These are phyloP conservation scores for Drosophila nr. perissopoda DNA, from an alignment of 2,888 invertebrate species.

Conservation along the genomic window DNA sequence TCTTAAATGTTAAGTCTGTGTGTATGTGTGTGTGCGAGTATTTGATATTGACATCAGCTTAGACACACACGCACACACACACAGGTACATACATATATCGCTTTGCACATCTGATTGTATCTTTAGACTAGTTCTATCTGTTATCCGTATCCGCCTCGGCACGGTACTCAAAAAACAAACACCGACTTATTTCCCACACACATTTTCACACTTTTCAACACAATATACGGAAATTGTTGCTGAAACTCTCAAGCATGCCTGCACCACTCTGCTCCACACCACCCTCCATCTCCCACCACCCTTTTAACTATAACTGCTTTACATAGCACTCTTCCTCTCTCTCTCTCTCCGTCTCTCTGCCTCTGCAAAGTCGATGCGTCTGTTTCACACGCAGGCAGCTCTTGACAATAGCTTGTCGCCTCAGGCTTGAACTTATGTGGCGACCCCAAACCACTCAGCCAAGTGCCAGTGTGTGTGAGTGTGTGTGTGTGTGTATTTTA, in stretches of 20 bases:
- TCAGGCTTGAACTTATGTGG: constrained; percentile 6
- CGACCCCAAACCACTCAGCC: constrained; percentile 11
- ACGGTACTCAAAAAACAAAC: constrained; percentile 18
- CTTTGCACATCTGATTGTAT: constrained; percentile 21
- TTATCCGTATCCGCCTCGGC: constrained; percentile 37
- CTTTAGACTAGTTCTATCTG: constrained; percentile 24
- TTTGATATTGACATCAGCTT: constrained; percentile 28
- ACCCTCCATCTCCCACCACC: not conserved
- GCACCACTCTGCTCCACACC: constrained; percentile 1
- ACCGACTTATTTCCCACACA: constrained; percentile 36
- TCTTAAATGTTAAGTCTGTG: constrained; percentile 44
- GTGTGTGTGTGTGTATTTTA: constrained; percentile 16
- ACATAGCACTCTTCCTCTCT: not conserved
- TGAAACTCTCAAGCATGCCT: constrained; percentile 59
- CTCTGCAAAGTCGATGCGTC: constrained; percentile 2
- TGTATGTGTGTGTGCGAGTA: constrained; percentile 19
- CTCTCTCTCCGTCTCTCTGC: not conserved
- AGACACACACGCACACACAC: constrained; percentile 40
- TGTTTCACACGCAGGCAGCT: constrained; percentile 27
- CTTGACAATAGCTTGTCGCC: constrained; percentile 19
- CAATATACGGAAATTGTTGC: constrained; percentile 69
- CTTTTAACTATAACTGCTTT: constrained; percentile 16
- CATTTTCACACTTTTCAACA: constrained; percentile 52
- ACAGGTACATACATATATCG: constrained; percentile 25
- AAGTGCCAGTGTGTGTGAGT: not conserved